Conservation (phyloP, 2,797 vertebrate genomes). For the Geotrypetes seraphini region DNA sequence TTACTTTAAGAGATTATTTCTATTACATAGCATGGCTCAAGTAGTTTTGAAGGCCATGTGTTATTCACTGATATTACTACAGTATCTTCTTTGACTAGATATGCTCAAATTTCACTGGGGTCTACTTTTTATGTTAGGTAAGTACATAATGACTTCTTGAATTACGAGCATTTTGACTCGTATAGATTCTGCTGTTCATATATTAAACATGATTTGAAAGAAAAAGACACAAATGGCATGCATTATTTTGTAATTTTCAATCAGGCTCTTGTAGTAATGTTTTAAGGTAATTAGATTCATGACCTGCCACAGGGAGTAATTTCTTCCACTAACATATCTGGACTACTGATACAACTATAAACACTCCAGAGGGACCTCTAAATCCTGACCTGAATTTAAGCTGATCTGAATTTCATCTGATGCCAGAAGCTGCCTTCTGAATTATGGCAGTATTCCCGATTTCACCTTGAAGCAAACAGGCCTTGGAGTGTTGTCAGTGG, state of each 20-base stretch:
- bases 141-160: not conserved
- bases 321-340: constrained; percentile 27
- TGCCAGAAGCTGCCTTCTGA: constrained; percentile 18
- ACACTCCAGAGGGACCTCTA: constrained; percentile 27
- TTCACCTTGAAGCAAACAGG: constrained; percentile 28
- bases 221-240: not conserved
- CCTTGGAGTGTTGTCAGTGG: constrained; percentile 12
- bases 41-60: too few relatives aligned
- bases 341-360: constrained; percentile 28
- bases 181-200: accelerated
- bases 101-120: not conserved
- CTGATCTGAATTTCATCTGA: constrained; percentile 25
- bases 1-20: too few relatives aligned
- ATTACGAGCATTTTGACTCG: not conserved
- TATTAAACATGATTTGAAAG: not conserved
- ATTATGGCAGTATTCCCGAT: constrained; percentile 16
- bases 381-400: constrained; percentile 38
- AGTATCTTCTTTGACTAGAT: not conserved
- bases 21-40: too few relatives aligned
- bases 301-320: constrained; percentile 16
- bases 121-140: not conserved
- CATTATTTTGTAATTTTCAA: constrained; percentile 7
- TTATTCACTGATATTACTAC: too few relatives aligned
- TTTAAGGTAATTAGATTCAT: constrained; percentile 30
- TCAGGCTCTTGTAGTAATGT: constrained; percentile 3